These are phyloP conservation scores for Muscicapa comitata DNA, from an alignment of 2,797 vertebrate species.

Conservation along the genomic window DNA sequence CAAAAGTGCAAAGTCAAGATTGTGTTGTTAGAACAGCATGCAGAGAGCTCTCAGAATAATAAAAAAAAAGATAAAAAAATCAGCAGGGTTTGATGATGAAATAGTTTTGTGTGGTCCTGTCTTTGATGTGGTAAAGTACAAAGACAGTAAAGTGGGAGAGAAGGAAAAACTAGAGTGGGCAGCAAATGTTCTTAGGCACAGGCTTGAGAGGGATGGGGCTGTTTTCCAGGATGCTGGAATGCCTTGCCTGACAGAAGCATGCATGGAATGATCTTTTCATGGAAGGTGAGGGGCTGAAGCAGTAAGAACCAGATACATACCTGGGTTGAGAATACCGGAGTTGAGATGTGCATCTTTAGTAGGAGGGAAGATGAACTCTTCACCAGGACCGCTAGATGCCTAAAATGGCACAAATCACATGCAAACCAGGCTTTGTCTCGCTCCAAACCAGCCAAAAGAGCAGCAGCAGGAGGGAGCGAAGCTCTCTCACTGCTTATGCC, in stretches of 20 bases:
- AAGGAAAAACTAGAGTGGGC: not conserved
- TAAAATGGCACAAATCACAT: not conserved
- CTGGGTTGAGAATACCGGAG: not conserved
- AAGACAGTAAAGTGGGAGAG: not conserved
- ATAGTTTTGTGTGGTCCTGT: not conserved
- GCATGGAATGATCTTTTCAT: rapidly evolving
- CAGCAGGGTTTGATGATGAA: not conserved
- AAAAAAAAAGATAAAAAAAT: not conserved
- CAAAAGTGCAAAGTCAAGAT: not conserved
- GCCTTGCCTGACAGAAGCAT: not conserved
- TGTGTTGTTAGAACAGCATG: not conserved
- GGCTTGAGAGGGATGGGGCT: not conserved
- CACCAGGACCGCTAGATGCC: not conserved
- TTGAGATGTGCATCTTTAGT: not conserved
- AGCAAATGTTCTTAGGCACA: not conserved
- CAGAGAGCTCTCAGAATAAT: not conserved
- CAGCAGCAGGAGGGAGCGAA: not conserved
- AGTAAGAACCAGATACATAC: not conserved
- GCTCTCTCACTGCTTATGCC: not conserved
- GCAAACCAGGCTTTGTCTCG: not conserved
- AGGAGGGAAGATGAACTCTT: not conserved
- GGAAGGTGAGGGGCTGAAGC: not conserved
- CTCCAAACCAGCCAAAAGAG: not conserved
- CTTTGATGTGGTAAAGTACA: not conserved
- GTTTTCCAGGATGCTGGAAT: not conserved